A percentile compares a stretch with the other conserved stretches of the same genome.
These are phyloP conservation scores for Proisotoma minuta DNA, from an alignment of 2,888 invertebrate genomes.

Conservation along the genomic window DNA sequence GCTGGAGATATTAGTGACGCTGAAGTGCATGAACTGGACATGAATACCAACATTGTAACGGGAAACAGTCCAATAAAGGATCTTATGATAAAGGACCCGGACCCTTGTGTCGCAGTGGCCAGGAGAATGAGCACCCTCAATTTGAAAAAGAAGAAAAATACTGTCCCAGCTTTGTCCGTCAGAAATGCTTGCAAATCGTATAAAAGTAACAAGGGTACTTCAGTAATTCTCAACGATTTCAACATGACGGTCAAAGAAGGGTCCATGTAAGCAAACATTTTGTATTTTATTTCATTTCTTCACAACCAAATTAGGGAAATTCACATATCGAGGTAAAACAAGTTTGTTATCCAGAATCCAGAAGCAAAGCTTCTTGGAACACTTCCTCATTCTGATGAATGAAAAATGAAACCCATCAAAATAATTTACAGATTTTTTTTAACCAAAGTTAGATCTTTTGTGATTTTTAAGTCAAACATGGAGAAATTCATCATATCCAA, in stretches of 20 bases:
- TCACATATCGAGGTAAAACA: too few relatives aligned
- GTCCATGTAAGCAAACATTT: not conserved
- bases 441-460: too few relatives aligned
- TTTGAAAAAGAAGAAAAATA: not conserved
- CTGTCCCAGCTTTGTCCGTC: not conserved
- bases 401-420: too few relatives aligned
- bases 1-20: not conserved
- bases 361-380: too few relatives aligned
- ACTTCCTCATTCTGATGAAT: too few relatives aligned
- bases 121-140: not conserved
- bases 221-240: not conserved
- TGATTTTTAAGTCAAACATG: too few relatives aligned
- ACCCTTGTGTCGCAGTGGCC: too few relatives aligned
- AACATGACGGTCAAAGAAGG: not conserved
- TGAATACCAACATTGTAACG: not conserved
- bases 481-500: too few relatives aligned
- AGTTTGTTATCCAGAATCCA: too few relatives aligned
- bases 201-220: not conserved
- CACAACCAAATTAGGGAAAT: too few relatives aligned
- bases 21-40: not conserved
- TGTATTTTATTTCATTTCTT: not conserved
- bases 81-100: not conserved
- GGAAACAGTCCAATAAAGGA: not conserved
- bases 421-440: too few relatives aligned
- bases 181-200: not conserved